Base-by-base conservation (phyloP, 2,113 vertebrate species). In the Trematomus loennbergii region DNA sequence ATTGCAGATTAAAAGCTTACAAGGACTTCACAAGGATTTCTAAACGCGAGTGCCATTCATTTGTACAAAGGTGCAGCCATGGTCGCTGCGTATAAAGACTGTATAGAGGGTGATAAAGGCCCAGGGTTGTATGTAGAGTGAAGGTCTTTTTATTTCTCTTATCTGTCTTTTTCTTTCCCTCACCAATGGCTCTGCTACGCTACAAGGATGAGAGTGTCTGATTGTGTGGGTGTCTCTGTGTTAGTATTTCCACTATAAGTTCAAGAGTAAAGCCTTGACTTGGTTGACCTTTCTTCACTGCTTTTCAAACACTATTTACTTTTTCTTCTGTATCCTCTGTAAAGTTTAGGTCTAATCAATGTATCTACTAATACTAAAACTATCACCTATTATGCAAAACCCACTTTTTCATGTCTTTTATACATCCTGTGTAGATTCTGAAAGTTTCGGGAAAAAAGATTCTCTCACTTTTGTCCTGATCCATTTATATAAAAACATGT, bases 91-190 rank as follows among this genome's bases (percentile, higher is more conserved):
- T 48, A 62, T 45, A 58, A 67, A 48, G 20, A 13, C 15, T 48
- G 36, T 49, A 52, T 59, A 17, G 54, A 43, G 10, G 60, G 60
- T 66, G 48, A 64, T 55, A 76, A 77, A 87, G 60, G 52, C 20
- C 33, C 9, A 20, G 45, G 63, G 36, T 72, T 64, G 49, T 29
- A 36, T 82, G 20, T n/a, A 22, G 5, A 67, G 50, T 71, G 60
- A 75, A 88, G 62, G 57, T 72, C 54, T 78, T 72, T 64, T 45
- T 59, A 5, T 60, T 55, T 15, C 68, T 50, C 29, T 65, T 45
- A 40, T 77, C 46, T 12, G 9, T 49, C 5, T 49, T 50, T 72
- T 62, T 25, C 43, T 15, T 43, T 62, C n/a, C 49, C 53, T 66
- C 13, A 55, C 36, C 43, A 16, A 45, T 22, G 50, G 49, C n/a